phyloP scores from a whole-genome alignment of 2,888 invertebrate species.

The Diplazon laetatorius region DNA sequence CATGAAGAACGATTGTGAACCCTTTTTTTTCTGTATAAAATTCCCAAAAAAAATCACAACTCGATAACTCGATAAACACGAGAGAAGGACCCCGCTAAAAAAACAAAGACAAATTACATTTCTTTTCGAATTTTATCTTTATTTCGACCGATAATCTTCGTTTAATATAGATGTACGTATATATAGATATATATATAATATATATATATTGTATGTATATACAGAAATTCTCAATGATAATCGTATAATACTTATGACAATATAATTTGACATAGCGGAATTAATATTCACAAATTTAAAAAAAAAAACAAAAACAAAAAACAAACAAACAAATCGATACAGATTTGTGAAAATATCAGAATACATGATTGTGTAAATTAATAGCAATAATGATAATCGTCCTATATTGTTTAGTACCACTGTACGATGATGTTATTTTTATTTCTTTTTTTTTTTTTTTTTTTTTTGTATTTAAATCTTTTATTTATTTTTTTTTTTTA shows the following conservation, averaged over 20 bases:
- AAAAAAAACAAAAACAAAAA: not conserved
- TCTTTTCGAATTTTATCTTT: not conserved
- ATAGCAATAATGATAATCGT: slow-evolving; percentile 38
- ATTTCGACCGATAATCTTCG: slow-evolving; percentile 25
- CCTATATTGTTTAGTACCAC: slow-evolving; percentile 37
- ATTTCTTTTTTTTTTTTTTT: not conserved
- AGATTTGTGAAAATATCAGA: slow-evolving; percentile 31
- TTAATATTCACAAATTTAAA: slow-evolving; percentile 54
- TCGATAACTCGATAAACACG: no score
- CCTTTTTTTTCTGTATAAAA: no score
- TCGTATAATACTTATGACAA: slow-evolving; percentile 49
- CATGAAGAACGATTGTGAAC: no score
- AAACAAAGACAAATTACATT: no score
- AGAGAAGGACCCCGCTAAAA: no score
- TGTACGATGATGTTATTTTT: slow-evolving; percentile 23
- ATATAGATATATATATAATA: slow-evolving; percentile 33
- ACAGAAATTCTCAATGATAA: slow-evolving; percentile 54
- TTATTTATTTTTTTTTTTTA: slow-evolving; percentile 20
- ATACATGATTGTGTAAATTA: slow-evolving; percentile 40
- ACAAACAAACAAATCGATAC: slow-evolving; percentile 9
- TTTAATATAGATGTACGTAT: slow-evolving; percentile 36
- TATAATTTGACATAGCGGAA: slow-evolving; percentile 47
- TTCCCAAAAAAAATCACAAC: no score
- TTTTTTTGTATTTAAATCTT: slow-evolving; percentile 30
- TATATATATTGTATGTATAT: slow-evolving; percentile 45